phyloP scores from a whole-genome alignment of 1,140 invertebrate genomes.

The Lutraria rhynchaena region DNA sequence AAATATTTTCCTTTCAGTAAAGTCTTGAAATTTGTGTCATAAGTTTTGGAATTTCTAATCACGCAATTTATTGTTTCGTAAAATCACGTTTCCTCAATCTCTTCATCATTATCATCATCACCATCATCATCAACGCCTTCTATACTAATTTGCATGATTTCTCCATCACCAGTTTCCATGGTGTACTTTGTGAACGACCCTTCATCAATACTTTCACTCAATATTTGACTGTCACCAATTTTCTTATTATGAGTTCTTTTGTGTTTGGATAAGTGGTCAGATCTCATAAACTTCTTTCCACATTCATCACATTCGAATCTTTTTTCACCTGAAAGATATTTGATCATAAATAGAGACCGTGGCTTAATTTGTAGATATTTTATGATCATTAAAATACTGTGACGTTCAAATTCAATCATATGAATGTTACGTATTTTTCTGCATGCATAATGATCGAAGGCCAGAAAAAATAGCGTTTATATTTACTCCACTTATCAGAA shows the following conservation, averaged over 20 bases:
- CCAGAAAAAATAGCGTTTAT: no score
- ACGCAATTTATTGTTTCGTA: no score
- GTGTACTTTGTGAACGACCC: not conserved
- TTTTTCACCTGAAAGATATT: constrained; percentile 93
- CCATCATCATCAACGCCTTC: constrained; percentile 29
- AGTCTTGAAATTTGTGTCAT: no score
- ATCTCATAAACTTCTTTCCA: constrained; percentile 95
- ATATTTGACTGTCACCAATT: not conserved
- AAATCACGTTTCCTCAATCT: constrained; percentile 1
- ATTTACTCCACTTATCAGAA: no score
- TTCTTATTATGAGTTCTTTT: constrained; percentile 82
- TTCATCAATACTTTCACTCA: constrained; percentile 5
- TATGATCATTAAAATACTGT: no score
- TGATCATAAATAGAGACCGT: no score
- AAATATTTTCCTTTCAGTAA: no score
- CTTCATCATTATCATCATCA: constrained; percentile 38
- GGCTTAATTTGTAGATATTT: no score
- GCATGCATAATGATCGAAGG: no score
- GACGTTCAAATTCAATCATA: no score
- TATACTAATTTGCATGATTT: constrained; percentile 34
- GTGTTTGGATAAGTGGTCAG: constrained; percentile 82
- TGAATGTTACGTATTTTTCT: no score
- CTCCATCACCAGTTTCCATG: constrained; percentile 8
- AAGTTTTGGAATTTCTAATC: no score
- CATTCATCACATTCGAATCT: constrained; percentile 95